These are phyloP conservation scores for Drosophila asahinai DNA, from an alignment of 1,140 invertebrate genomes.

Conservation along the genomic window DNA sequence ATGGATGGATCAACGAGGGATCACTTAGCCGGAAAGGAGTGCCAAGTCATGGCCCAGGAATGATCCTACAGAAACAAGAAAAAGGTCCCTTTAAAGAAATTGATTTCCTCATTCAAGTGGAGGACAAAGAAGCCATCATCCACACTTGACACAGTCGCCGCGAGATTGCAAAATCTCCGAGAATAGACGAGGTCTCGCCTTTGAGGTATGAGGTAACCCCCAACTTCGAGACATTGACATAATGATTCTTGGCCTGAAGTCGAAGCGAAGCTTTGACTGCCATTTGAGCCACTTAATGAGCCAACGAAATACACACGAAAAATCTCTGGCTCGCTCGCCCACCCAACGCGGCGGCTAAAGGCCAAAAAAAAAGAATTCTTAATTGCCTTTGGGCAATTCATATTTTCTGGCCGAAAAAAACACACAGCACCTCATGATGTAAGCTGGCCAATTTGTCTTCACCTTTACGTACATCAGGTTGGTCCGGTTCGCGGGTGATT, in stretches of 20 bases:
- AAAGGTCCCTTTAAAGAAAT: slow-evolving; percentile 1
- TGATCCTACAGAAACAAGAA: slow-evolving; percentile 17
- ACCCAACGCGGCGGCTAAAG: slow-evolving; percentile 49
- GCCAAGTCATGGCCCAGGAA: slow-evolving; percentile 25
- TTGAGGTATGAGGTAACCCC: slow-evolving; percentile 67
- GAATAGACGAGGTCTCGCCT: slow-evolving; percentile 52
- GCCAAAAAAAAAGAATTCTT: slow-evolving; percentile 63
- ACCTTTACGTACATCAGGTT: slow-evolving; percentile 69
- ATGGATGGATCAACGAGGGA: slow-evolving; percentile 24
- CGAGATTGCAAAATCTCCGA: slow-evolving; percentile 63
- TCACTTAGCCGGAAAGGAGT: slow-evolving; percentile 24
- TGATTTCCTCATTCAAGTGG: slow-evolving; percentile 26
- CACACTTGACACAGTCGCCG: slow-evolving; percentile 57
- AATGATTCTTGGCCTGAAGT: slow-evolving; percentile 63
- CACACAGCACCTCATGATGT: slow-evolving; percentile 53
- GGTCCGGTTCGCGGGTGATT: slow-evolving; percentile 17
- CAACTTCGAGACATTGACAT: slow-evolving; percentile 73
- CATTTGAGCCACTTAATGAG: slow-evolving; percentile 71
- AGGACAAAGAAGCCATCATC: slow-evolving; percentile 6
- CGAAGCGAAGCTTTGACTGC: slow-evolving; percentile 11
- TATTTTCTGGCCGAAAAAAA: slow-evolving; percentile 29
- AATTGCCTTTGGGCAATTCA: slow-evolving; percentile 67
- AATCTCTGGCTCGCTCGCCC: slow-evolving; percentile 42
- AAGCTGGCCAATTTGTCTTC: slow-evolving; percentile 78
- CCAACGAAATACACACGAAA: slow-evolving; percentile 7